Conservation (phyloP, 1,140 invertebrate species). For the Eufriesea mexicana region DNA sequence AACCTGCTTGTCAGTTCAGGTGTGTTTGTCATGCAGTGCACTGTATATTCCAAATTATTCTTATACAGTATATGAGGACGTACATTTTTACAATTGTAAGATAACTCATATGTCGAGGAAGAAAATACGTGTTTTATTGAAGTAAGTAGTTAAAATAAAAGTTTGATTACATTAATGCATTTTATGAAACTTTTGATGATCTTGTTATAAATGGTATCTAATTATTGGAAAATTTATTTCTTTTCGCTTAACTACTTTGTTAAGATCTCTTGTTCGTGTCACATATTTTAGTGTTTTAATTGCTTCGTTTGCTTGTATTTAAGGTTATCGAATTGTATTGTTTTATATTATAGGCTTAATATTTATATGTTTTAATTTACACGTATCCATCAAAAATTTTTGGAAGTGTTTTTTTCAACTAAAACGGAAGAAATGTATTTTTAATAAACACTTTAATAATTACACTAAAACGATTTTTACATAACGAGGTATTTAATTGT, state of each 20-base stretch:
- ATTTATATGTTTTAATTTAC: not conserved
- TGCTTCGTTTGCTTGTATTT: not conserved
- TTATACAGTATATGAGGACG: not conserved
- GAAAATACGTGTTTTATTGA: not conserved
- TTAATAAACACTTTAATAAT: no score
- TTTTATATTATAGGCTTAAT: not conserved
- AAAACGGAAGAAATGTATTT: no score
- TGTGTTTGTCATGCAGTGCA: conserved; percentile 30
- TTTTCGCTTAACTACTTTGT: not conserved
- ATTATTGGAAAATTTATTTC: not conserved
- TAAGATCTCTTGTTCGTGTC: not conserved
- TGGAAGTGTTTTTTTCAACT: not conserved
- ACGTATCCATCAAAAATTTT: not conserved
- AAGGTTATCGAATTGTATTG: not conserved
- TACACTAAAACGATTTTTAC: not conserved
- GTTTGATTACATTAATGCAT: not conserved
- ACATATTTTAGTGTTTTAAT: not conserved
- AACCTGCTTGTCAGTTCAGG: conserved; percentile 42
- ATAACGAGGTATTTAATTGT: not conserved
- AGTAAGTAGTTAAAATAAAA: conserved; percentile 34
- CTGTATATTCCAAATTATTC: conserved; percentile 13
- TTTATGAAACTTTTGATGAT: not conserved
- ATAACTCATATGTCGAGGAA: conserved; percentile 29
- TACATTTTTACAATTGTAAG: not conserved
- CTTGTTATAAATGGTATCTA: not conserved